A percentile compares a stretch with the other conserved stretches of the same genome.
These are phyloP conservation scores for Enteromius paludinosus DNA, from an alignment of 2,797 vertebrate species.

Conservation along the genomic window DNA sequence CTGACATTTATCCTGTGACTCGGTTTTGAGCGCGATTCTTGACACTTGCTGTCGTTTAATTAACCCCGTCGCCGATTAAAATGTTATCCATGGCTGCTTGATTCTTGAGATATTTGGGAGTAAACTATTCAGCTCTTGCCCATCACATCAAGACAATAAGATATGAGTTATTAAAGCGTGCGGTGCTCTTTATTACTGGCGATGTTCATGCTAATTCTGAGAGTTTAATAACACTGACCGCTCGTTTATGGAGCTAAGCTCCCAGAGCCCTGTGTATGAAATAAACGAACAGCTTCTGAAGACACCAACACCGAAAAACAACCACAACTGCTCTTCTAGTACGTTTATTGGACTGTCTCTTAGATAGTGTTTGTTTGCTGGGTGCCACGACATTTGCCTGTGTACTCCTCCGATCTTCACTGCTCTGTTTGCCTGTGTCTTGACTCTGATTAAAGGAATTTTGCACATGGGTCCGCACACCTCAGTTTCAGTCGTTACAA, in stretches of 20 bases:
- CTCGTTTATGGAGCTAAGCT: background rate
- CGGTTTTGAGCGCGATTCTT: constrained; percentile 52
- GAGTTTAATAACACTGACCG: background rate
- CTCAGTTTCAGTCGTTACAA: no score
- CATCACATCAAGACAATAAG: constrained; percentile 34
- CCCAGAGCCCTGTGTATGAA: background rate
- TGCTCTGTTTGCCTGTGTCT: no score
- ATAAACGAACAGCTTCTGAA: background rate
- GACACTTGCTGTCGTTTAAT: constrained; percentile 65
- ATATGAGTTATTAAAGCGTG: constrained; percentile 10
- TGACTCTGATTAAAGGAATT: no score
- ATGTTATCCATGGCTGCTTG: constrained; percentile 54
- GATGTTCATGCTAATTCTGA: background rate
- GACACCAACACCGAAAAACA: background rate
- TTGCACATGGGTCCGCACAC: no score
- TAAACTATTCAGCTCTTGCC: constrained; percentile 40
- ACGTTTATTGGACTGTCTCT: no score
- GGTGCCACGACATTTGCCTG: no score
- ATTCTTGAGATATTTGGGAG: constrained; percentile 43
- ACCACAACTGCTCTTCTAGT: no score
- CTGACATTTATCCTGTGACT: constrained; percentile 65
- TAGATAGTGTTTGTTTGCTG: no score
- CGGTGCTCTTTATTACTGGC: no score
- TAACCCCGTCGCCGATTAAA: constrained; percentile 64
- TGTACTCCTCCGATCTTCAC: no score